Base-by-base conservation (phyloP, 2,888 invertebrate species). In the Apomyelois bistriatella region DNA sequence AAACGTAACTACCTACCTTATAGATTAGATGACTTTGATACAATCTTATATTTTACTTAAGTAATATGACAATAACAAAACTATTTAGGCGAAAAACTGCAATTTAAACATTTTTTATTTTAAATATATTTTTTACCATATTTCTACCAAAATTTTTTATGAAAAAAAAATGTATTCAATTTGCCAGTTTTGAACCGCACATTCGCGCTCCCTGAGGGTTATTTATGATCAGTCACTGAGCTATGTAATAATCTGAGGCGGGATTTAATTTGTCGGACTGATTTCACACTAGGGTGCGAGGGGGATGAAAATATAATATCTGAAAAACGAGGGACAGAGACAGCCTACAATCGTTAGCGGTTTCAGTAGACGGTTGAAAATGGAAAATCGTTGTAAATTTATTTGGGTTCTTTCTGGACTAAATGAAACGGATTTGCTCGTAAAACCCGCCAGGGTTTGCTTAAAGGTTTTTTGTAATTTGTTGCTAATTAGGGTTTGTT, bases 181-280 rank as follows among this genome's bases (percentile, higher is more conserved):
- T 65, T 53, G 53, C 60, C 62, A 62, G 64, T 64, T 65, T 66
- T 65, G 60, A 65, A 66, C 65, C 64, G 62, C 64, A 68, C 65
- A 65, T 72, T 65, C 65, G 56, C 70, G 70, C 66, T 71, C 75
- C 76, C 76, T 68, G 68, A 67, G 76, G 78, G 89, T 91, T 92
- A 93, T 93, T 93, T 93, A 93, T 93, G 92, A 92, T 92, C 92
- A 91, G 91, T 92, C 92, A 92, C 92, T 91, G 92, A 92, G 92
- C 92, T 93, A 93, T 93, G 92, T 93, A 93, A 93, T 93, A 93
- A 93, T 93, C 92, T 92, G 92, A 91, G 91, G 91, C 92, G 82
- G 92, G 93, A 93, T 93, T 93, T 93, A 93, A 93, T 93, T 93
- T 93, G 92, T 92, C 90, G 92, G 92, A 92, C 92, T 92, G 93